These are phyloP conservation scores for Leptestheria dahalacensis DNA, from an alignment of 1,140 invertebrate species.

Conservation along the genomic window DNA sequence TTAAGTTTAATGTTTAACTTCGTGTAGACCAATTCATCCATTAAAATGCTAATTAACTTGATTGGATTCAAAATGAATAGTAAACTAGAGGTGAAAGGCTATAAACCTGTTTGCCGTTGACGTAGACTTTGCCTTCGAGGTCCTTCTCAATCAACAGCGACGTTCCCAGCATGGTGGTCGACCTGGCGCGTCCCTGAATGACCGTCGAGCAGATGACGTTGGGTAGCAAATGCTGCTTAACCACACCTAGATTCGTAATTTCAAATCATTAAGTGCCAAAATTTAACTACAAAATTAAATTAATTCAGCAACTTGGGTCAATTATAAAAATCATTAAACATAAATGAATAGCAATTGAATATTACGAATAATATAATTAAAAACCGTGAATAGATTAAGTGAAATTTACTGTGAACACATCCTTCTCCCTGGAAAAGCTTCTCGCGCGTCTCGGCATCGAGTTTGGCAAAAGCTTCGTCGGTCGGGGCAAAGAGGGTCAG, in stretches of 20 bases:
- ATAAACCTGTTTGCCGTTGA: conserved; percentile 24
- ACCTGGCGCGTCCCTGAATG: conserved; percentile 37
- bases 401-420: conserved; percentile 20
- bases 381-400: neutral
- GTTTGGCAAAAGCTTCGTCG: conserved; percentile 32
- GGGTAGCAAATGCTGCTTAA: conserved; percentile 45
- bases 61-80: too few species aligned
- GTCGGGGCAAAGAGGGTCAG: conserved; percentile 38
- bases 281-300: too few species aligned
- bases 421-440: conserved; percentile 27
- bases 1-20: too few species aligned
- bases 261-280: too few species aligned
- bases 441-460: conserved; percentile 25
- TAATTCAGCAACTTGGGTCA: too few species aligned
- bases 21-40: too few species aligned
- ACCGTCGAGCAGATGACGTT: conserved; percentile 46
- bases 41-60: too few species aligned
- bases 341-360: too few species aligned
- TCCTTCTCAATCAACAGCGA: conserved; percentile 35
- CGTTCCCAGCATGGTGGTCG: conserved; percentile 37
- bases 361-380: too few species aligned
- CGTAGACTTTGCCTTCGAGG: conserved; percentile 33
- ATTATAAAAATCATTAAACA: too few species aligned
- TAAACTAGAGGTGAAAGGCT: too few species aligned
- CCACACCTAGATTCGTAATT: conserved; percentile 38